Conservation (phyloP, 2,113 vertebrate species). For the Onychorhynchus coronatus region DNA sequence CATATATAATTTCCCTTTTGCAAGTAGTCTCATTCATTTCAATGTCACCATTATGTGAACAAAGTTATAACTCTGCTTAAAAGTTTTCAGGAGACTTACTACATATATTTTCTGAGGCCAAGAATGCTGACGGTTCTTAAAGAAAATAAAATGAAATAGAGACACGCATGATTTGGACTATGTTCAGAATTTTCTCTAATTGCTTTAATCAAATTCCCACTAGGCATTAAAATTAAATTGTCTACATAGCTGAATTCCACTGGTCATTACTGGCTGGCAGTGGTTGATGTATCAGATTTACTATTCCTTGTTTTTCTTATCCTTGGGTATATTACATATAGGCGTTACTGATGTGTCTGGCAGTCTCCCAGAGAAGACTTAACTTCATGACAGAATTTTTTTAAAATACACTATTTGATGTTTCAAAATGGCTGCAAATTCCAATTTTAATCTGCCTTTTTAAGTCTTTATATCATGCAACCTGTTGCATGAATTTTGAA, state of each 20-base stretch:
- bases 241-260: slow-evolving; percentile 49
- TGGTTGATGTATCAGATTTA: slow-evolving; percentile 25
- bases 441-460: background rate
- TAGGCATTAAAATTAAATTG: slow-evolving; percentile 58
- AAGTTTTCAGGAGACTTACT: slow-evolving; percentile 26
- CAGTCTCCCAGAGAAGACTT: slow-evolving; percentile 9
- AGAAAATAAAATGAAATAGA: slow-evolving; percentile 39
- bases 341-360: background rate
- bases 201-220: slow-evolving; percentile 64
- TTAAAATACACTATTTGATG: background rate
- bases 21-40: slow-evolving; percentile 8
- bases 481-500: background rate
- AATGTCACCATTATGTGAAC: slow-evolving; percentile 20
- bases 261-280: slow-evolving; percentile 49
- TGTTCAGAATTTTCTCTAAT: slow-evolving; percentile 51
- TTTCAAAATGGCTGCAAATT: background rate
- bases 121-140: background rate
- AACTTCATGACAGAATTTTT: background rate
- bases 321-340: background rate
- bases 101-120: slow-evolving; percentile 35
- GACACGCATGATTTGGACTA: slow-evolving; percentile 23
- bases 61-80: background rate
- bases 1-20: slow-evolving; percentile 1
- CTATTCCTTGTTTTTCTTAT: slow-evolving; percentile 43
- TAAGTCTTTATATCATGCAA: background rate